phyloP scores from a whole-genome alignment of 2,888 invertebrate species.

The Megalurothrips usitatus region DNA sequence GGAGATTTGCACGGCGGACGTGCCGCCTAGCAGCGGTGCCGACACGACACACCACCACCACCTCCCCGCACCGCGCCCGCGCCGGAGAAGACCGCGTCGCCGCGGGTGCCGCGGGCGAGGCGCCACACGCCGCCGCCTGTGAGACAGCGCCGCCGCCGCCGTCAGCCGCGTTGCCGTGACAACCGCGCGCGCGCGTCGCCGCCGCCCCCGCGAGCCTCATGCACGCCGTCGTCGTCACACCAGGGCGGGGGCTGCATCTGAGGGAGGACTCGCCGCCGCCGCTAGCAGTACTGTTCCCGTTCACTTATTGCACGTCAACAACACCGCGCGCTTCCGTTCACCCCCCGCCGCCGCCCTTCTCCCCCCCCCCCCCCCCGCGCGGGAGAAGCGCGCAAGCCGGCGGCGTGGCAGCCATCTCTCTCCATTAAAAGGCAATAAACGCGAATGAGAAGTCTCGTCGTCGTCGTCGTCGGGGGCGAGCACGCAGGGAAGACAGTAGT shows the following conservation, averaged over 20 bases:
- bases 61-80: not conserved
- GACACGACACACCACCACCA: no score
- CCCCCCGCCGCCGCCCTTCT: no score
- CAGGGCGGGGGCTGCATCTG: no score
- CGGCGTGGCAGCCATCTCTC: not conserved
- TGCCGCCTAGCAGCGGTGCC: not conserved
- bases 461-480: no score
- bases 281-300: not conserved
- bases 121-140: not conserved
- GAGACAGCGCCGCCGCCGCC: no score
- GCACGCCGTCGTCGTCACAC: no score
- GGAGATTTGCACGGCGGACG: not conserved
- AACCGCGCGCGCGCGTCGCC: no score
- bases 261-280: no score
- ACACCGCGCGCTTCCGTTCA: no score
- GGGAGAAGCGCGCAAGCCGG: not conserved
- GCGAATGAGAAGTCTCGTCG: not conserved
- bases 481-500: no score
- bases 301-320: not conserved
- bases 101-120: not conserved
- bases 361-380: not conserved
- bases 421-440: conserved; percentile 12
- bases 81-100: not conserved
- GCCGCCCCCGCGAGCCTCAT: no score
- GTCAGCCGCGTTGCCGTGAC: no score